These are phyloP conservation scores for Bembecia ichneumoniformis DNA, from an alignment of 2,888 invertebrate species.

Conservation along the genomic window DNA sequence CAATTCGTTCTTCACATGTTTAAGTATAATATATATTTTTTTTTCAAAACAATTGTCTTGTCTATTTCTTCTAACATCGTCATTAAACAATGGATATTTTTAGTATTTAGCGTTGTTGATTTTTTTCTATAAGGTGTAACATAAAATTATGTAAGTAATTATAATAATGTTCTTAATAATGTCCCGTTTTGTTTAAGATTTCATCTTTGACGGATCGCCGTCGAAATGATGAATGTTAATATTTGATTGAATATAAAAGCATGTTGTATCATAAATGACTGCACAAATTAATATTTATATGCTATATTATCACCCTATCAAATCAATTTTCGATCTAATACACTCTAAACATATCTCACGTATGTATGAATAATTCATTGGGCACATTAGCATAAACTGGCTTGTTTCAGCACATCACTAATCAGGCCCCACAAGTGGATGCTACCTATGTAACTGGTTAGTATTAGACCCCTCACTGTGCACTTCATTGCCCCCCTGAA, in stretches of 20 bases:
- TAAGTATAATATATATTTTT: no score
- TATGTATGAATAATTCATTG: not conserved
- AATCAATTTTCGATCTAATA: not conserved
- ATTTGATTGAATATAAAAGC: not conserved
- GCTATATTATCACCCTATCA: not conserved
- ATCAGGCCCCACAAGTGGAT: constrained; percentile 10
- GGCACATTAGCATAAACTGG: not conserved
- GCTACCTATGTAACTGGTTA: constrained; percentile 4
- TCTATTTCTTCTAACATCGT: no score
- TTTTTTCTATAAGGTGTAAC: no score
- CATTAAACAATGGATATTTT: no score
- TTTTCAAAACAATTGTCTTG: no score
- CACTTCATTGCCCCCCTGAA: not conserved
- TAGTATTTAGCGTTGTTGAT: no score
- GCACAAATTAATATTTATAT: not conserved
- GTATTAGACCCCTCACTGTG: not conserved
- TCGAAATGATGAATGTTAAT: not conserved
- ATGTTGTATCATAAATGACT: not conserved
- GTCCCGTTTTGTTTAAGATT: not conserved
- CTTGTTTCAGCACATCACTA: constrained; percentile 6
- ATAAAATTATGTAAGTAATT: no score
- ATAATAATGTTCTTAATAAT: no score
- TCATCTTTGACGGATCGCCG: not conserved
- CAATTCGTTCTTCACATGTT: no score
- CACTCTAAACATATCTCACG: not conserved